These are phyloP conservation scores for Porites australiensis DNA, from an alignment of 64 coral and sea anemone genomes.

Conservation along the genomic window DNA sequence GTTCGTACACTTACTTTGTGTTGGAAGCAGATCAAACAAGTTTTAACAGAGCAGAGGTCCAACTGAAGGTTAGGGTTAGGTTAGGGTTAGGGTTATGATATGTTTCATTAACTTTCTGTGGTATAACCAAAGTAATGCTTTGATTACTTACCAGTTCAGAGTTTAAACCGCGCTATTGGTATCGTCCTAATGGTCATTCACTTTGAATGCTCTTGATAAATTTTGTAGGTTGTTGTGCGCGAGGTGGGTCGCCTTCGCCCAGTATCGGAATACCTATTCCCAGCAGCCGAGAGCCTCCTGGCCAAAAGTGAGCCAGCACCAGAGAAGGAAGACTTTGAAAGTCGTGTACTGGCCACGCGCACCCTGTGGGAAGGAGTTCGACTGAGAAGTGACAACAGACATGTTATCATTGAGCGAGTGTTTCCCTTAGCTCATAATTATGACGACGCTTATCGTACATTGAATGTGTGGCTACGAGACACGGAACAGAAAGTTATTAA, in stretches of 20 bases:
- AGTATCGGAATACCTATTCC: constrained; percentile 80
- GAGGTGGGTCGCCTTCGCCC: constrained; percentile 78
- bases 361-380: constrained; percentile 78
- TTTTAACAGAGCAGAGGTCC: no score
- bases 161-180: background rate
- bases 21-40: no score
- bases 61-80: no score
- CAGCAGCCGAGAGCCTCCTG: constrained; percentile 81
- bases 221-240: constrained; percentile 74
- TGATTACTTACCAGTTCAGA: no score
- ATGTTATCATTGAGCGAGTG: constrained; percentile 83
- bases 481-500: constrained; percentile 79
- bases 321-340: constrained; percentile 75
- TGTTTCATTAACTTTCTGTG: no score
- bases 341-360: constrained; percentile 66
- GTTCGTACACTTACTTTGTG: no score
- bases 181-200: background rate
- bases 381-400: constrained; percentile 63
- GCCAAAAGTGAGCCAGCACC: constrained; percentile 55
- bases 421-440: constrained; percentile 91
- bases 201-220: no score
- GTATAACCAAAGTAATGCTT: no score
- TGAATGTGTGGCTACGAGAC: constrained; percentile 82
- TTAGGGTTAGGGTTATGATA: no score
- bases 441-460: constrained; percentile 83